Evolutionary conservation across 2,797 vertebrate species (phyloP), one percentile per base, ranked within the genome.

Genomic region (Okamejei kenojei): DNA sequence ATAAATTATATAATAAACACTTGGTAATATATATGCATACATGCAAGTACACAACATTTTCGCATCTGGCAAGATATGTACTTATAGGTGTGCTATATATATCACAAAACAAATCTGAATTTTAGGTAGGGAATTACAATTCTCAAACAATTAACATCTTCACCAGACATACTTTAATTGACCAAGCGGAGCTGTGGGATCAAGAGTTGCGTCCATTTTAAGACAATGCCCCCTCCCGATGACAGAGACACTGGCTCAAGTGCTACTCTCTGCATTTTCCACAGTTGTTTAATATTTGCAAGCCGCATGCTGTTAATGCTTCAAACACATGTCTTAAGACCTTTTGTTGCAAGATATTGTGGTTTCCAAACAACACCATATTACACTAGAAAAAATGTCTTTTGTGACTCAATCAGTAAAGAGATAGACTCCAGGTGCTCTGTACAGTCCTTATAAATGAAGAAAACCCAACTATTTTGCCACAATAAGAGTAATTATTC

Each of bases 401-500:
- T 68, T 88, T 88, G 17, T 88, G 84, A 88, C 15, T 68, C 84
- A 88, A 32, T 63, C n/a, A 88, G 61, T 88, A 88, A 88, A 88
- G 84, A 88, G 84, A 68, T n/a, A 88, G 84, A 88, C 84, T 65
- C 84, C 63, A 88, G 84, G 65, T 88, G 84, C 84, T 88, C 84
- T 88, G 84, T 68, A 65, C 84, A 88, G 68, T 88, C 84, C 84
- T 88, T 88, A 88, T 88, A 88, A 88, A 68, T 88, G 84, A 88
- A 88, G 84, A 88, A 88, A 88, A 68, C 84, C n/a, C 29, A 29
- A 88, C 61, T 88, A 88, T 88, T 86, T 88, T 88, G 84, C 17
- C 84, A 88, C 84, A 88, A 88, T 65, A 88, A 88, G 61, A 68
- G 84, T 88, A 88, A 88, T 32, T 68, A 65, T 88, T 88, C 84